Evolutionary conservation across 2,888 invertebrate genomes (phyloP).

Genomic region (Euplagia quadripunctaria): DNA sequence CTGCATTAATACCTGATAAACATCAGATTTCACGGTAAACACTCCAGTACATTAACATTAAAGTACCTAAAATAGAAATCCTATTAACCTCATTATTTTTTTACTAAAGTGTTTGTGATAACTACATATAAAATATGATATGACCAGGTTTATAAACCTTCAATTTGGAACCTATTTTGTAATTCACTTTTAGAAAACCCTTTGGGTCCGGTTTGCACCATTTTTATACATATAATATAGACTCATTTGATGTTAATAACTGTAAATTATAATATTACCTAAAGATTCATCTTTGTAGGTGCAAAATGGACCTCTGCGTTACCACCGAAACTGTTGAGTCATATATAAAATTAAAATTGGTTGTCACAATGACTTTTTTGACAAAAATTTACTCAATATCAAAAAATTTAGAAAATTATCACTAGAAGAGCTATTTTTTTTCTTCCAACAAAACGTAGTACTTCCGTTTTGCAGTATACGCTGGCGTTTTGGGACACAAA

Average conservation of each 20-base stretch:
- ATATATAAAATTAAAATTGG: slow-evolving; percentile 4
- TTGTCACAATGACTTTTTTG: slow-evolving; percentile 7
- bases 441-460: background rate
- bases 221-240: background rate
- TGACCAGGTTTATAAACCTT: slow-evolving; percentile 35
- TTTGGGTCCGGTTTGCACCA: background rate
- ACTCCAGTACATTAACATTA: slow-evolving; percentile 3
- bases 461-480: background rate
- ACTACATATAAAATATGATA: slow-evolving; percentile 38
- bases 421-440: background rate
- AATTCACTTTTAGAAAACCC: background rate
- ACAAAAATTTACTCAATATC: background rate
- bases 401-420: background rate
- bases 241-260: background rate
- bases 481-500: slow-evolving; percentile 10
- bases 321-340: background rate
- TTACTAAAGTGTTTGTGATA: slow-evolving; percentile 6
- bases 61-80: slow-evolving; percentile 1
- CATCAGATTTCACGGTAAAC: background rate
- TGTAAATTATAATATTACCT: background rate
- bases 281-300: background rate
- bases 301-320: background rate
- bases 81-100: background rate
- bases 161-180: background rate
- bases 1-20: background rate